Base-by-base conservation (phyloP, 2,888 invertebrate species). In the Pyralis farinalis region DNA sequence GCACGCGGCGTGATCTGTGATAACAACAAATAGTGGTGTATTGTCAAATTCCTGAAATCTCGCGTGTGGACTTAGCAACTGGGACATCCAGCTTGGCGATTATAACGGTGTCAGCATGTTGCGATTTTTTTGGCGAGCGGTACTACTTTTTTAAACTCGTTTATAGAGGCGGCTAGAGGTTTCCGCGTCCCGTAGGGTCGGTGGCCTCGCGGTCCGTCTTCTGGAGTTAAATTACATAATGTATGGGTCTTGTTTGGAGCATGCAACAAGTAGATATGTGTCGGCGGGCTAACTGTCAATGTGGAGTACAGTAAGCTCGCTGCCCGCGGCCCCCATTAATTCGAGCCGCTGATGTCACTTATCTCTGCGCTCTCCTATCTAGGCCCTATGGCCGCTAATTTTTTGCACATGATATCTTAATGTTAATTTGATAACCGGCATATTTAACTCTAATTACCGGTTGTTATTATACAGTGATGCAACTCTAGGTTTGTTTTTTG, bases 31-130 rank as follows among this genome's bases (percentile, higher is more conserved):
- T 76, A 76, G 67, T 86, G 78, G 80, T 85, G 85, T 81, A 83
- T 84, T 77, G 63, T 71, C 69, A 70, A 76, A 77, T 75, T 76
- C 73, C 68, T 71, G 72, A 72, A 71, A 78, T 65, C 71, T 68
- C 73, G 79, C 81, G 70, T 78, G 69, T 78, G 72, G 76, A 77
- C 72, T 76, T 79, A 81, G 78, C 86, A 89, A 85, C 80, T 86
- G 80, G 88, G 83, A 82, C 89, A 86, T 86, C 88, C 89, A 86
- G 83, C 84, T 83, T 85, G 89, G 88, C 89, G 86, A 86, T 83
- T 85, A 85, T 90, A 90, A 90, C 89, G 89, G 89, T 90, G 89
- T 87, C 89, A 88, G 86, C 89, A 88, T 89, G 88, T 89, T 87
- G 89, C 87, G 87, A 90, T 89, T 90, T 90, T 90, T 88, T 90